phyloP scores from a whole-genome alignment of 2,888 invertebrate species.

The Netelia fuscicornis region DNA sequence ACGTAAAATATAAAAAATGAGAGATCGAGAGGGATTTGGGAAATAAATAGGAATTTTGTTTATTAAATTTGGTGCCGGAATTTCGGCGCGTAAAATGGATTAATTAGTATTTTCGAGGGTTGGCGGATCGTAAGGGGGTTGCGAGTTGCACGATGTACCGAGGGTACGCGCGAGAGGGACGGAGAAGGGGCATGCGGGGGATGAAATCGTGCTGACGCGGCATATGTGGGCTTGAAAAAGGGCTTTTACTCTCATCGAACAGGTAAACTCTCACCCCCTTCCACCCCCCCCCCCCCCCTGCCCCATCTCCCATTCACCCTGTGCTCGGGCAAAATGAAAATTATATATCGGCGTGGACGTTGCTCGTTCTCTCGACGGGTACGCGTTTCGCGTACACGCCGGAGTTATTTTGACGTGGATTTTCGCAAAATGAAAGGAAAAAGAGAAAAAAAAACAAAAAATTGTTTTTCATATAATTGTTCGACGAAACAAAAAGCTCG shows the following conservation, averaged over 20 bases:
- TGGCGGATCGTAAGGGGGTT: not conserved
- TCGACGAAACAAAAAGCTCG: not conserved
- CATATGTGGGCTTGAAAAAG: not conserved
- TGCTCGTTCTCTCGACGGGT: not conserved
- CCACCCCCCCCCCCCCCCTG: not conserved
- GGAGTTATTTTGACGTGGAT: not conserved
- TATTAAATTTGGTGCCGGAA: constrained; percentile 41
- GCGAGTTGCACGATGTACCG: not conserved
- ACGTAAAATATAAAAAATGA: not conserved
- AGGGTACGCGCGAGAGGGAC: not conserved
- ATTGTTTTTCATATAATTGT: not conserved
- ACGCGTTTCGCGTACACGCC: not conserved
- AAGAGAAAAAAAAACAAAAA: not conserved
- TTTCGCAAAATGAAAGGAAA: not conserved
- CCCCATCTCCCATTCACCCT: constrained; percentile 1
- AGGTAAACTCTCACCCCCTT: constrained; percentile 4
- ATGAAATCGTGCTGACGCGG: constrained; percentile 13
- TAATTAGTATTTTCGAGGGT: constrained; percentile 53
- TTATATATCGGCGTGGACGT: constrained; percentile 8
- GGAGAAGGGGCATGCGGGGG: not conserved
- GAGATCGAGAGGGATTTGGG: not conserved
- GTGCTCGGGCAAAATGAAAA: constrained; percentile 16
- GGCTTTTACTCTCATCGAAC: not conserved
- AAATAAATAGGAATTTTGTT: constrained; percentile 40
- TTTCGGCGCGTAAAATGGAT: constrained; percentile 42